phyloP scores from a whole-genome alignment of 2,888 invertebrate genomes.

The Tenthredo livida region DNA sequence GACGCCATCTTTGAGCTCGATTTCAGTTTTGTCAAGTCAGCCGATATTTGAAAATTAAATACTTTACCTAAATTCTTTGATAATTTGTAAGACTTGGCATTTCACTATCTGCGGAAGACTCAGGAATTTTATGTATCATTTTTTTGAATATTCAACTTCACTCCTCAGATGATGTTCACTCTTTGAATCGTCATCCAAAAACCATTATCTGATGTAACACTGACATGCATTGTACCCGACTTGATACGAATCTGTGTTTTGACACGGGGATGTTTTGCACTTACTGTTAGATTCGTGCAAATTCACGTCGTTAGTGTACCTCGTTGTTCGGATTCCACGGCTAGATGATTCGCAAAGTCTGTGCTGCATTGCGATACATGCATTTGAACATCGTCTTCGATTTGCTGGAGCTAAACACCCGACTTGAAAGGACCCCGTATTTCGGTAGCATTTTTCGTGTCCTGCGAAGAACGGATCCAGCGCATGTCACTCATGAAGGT shows the following conservation, averaged over 20 bases:
- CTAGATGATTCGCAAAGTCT: too few relatives aligned
- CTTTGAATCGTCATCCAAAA: background rate
- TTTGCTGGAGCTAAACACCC: too few relatives aligned
- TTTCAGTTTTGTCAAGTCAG: background rate
- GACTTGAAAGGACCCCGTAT: too few relatives aligned
- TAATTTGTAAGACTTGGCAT: background rate
- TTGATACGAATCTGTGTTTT: too few relatives aligned
- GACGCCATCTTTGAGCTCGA: background rate
- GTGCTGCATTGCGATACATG: too few relatives aligned
- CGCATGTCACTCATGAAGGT: slow-evolving; percentile 56
- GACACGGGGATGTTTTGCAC: too few relatives aligned
- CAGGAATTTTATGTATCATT: background rate
- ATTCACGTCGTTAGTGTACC: too few relatives aligned
- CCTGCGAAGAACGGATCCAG: slow-evolving; percentile 53
- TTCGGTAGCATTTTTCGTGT: too few relatives aligned
- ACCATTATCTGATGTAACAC: background rate
- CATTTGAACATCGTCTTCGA: too few relatives aligned
- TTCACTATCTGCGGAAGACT: background rate
- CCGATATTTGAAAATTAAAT: background rate
- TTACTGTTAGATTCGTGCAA: too few relatives aligned
- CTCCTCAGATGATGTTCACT: background rate
- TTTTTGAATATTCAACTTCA: background rate
- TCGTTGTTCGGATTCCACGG: too few relatives aligned
- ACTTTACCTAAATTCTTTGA: background rate
- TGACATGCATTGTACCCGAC: too few relatives aligned